phyloP scores from a whole-genome alignment of 2,888 invertebrate genomes.

The Trichopria drosophilae region DNA sequence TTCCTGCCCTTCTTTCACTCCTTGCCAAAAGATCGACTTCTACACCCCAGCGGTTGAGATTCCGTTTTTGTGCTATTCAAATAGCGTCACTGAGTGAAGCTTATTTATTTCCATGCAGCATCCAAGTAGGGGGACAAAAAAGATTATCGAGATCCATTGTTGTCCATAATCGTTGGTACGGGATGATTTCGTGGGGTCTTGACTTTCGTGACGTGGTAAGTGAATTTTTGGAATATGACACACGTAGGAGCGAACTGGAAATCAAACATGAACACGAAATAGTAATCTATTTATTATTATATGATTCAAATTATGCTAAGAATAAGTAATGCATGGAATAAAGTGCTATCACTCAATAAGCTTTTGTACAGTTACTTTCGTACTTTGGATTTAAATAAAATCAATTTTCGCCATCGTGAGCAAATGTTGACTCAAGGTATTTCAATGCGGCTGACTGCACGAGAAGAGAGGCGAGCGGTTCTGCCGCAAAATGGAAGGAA shows the following conservation, averaged over 20 bases:
- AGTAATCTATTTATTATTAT: no score
- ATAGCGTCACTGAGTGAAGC: constrained; percentile 4
- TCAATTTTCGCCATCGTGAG: constrained; percentile 55
- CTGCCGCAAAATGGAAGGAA: constrained; percentile 54
- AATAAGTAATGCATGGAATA: no score
- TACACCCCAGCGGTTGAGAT: no score
- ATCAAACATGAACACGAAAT: no score
- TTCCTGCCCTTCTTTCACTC: no score
- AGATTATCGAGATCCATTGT: constrained; percentile 16
- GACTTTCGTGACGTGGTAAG: constrained; percentile 12
- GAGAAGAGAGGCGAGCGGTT: constrained; percentile 43
- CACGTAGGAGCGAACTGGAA: no score
- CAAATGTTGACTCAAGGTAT: constrained; percentile 57
- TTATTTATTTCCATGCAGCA: constrained; percentile 16
- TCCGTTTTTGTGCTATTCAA: constrained; percentile 1
- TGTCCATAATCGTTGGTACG: constrained; percentile 7
- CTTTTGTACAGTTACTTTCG: constrained; percentile 42
- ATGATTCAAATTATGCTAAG: no score
- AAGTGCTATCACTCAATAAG: no score
- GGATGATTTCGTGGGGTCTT: constrained; percentile 9
- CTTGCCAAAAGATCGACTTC: no score
- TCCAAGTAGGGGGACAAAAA: constrained; percentile 12
- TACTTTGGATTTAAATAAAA: constrained; percentile 56
- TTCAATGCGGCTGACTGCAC: constrained; percentile 54
- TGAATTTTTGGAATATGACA: no score